Percentiles rank a stretch among this genome's conserved stretches.
Evolutionary conservation across 2,113 vertebrate genomes (phyloP).

Genomic region (Zapus hudsonius): DNA sequence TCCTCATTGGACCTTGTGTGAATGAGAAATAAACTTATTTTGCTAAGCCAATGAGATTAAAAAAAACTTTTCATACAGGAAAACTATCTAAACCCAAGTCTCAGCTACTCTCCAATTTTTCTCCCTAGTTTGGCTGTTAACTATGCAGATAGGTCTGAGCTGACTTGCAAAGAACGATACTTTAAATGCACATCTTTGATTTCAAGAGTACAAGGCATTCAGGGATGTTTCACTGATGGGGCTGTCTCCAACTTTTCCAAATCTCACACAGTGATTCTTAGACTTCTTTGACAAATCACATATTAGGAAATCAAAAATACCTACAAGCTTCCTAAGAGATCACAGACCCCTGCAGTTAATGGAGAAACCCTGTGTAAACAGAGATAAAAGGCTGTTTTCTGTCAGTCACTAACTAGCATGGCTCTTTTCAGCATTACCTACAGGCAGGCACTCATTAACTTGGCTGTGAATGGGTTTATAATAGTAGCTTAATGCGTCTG

Average conservation of each 20-base stretch:
- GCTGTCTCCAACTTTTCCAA: neutral
- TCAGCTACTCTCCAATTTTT: neutral
- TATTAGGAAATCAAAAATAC: neutral
- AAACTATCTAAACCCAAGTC: neutral
- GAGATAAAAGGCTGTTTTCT: neutral
- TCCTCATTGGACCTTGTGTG: neutral
- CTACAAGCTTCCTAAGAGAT: neutral
- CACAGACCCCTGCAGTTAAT: neutral
- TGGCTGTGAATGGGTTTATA: neutral
- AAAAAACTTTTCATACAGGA: no score
- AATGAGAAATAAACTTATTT: neutral
- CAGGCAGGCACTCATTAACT: neutral
- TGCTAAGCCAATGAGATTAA: neutral
- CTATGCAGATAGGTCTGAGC: neutral
- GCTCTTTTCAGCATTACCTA: neutral
- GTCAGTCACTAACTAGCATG: neutral
- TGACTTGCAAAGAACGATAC: neutral
- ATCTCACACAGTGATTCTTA: neutral
- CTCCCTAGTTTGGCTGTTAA: neutral
- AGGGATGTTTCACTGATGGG: neutral
- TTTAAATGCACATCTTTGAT: neutral
- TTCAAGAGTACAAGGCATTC: neutral
- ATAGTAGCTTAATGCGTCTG: neutral
- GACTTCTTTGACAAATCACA: neutral
- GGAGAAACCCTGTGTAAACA: neutral